Evolutionary conservation across 30 jellyfish, hydroid and myxozoan species (phyloP).

Genomic region (Phacellophora camtschatica): DNA sequence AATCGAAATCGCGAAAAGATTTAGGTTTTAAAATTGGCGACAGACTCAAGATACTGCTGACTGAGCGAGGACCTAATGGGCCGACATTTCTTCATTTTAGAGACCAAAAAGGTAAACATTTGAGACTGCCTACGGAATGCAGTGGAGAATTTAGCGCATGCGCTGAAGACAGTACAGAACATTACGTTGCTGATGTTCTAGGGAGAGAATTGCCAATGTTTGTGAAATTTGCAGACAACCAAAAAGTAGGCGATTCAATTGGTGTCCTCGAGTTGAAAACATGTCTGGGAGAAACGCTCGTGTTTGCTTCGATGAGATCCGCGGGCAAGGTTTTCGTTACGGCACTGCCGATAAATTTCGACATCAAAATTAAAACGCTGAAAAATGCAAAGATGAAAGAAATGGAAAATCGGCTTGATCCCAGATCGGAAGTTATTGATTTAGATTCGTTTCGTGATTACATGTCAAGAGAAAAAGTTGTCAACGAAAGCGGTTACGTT

Average conservation of each 20-base stretch:
- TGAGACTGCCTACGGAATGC: conserved; percentile 61
- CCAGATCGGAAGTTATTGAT: not conserved
- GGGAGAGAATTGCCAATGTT: conserved; percentile 33
- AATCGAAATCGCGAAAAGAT: conserved; percentile 30
- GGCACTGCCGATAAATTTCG: conserved; percentile 39
- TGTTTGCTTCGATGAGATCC: conserved; percentile 31
- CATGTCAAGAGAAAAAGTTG: conserved; percentile 1
- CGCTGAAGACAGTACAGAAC: conserved; percentile 45
- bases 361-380: conserved; percentile 40
- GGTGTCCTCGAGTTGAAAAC: conserved; percentile 38
- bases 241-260: conserved; percentile 32
- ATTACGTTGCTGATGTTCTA: conserved; percentile 15
- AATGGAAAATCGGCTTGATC: not conserved
- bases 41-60: conserved; percentile 73
- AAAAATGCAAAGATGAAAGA: not conserved
- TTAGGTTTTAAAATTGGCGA: conserved; percentile 59
- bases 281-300: conserved; percentile 12
- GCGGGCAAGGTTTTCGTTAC: conserved; percentile 28
- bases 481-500: conserved; percentile 19
- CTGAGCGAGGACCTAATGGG: conserved; percentile 70
- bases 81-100: conserved; percentile 88
- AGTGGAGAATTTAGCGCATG: conserved; percentile 53
- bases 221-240: conserved; percentile 25
- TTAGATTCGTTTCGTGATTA: conserved; percentile 25
- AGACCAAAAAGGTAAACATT: conserved; percentile 84